Percentiles rank a stretch among this genome's conserved stretches.
Conservation (phyloP, 1,140 invertebrate genomes). For the Venturia canescens region DNA sequence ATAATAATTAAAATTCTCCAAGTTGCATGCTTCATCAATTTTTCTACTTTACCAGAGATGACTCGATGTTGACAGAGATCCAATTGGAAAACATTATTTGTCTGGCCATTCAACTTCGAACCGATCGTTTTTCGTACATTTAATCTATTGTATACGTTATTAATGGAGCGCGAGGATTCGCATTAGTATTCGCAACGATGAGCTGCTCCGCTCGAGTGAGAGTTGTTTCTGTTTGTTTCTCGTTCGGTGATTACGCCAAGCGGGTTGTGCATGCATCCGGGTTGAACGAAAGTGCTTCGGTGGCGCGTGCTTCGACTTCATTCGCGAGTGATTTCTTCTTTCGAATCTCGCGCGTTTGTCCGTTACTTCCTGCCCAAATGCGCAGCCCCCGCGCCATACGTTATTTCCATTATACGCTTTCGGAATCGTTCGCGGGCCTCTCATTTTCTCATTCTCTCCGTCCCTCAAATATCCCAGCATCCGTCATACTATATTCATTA, state of each 20-base stretch:
- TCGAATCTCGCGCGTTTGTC: too few relatives aligned
- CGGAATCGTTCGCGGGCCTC: slow-evolving; percentile 60
- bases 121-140: slow-evolving; percentile 44
- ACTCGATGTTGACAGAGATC: background rate
- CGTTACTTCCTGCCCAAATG: slow-evolving; percentile 59
- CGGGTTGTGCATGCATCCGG: background rate
- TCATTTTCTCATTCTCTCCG: slow-evolving; percentile 57
- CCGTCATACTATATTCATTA: too few relatives aligned
- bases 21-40: too few relatives aligned
- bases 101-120: background rate
- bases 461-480: background rate
- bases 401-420: slow-evolving; percentile 51
- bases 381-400: too few relatives aligned
- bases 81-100: background rate
- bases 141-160: slow-evolving; percentile 52
- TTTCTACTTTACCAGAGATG: too few relatives aligned
- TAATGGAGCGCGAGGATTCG: slow-evolving; percentile 52
- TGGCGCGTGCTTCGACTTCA: slow-evolving; percentile 31
- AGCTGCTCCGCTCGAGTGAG: background rate
- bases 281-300: background rate
- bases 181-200: slow-evolving; percentile 27
- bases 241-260: too few relatives aligned
- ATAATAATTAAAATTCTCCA: too few relatives aligned
- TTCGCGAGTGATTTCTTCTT: slow-evolving; percentile 53
- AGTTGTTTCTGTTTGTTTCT: background rate